These are phyloP conservation scores for Ormyrus rosae DNA, from an alignment of 2,888 invertebrate genomes.

Conservation along the genomic window DNA sequence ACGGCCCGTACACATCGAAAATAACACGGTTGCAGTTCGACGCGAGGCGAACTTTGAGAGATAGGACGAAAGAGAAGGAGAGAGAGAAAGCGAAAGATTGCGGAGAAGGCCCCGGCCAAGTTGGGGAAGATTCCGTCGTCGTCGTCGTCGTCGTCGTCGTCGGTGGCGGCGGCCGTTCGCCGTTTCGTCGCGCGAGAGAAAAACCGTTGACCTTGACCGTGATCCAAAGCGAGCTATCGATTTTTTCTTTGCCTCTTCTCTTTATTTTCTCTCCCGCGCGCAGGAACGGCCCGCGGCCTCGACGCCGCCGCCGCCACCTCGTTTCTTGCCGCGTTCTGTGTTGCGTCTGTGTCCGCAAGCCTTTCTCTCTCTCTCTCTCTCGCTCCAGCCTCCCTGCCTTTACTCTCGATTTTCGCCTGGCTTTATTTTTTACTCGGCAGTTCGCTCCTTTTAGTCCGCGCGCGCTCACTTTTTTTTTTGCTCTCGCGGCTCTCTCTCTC, in stretches of 20 bases:
- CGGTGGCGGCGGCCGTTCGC: background rate
- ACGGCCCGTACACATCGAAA: constrained; percentile 8
- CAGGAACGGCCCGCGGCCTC: constrained; percentile 14
- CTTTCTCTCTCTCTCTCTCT: constrained; percentile 2
- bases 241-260: constrained; percentile 57
- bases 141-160: background rate
- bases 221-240: constrained; percentile 67
- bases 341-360: constrained; percentile 10
- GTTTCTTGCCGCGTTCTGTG: background rate
- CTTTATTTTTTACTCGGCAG: background rate
- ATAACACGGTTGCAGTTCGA: constrained; percentile 9
- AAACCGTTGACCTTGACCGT: constrained; percentile 69
- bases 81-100: no score
- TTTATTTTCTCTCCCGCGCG: constrained; percentile 25
- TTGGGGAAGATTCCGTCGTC: constrained; percentile 11
- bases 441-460: background rate
- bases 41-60: no score
- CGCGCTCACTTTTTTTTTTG: background rate
- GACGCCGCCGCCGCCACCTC: constrained; percentile 2
- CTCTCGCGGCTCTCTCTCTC: background rate
- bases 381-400: background rate
- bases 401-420: background rate
- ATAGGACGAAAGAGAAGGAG: no score
- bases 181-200: constrained; percentile 53
- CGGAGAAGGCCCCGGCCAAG: background rate